A percentile compares a stretch with the other conserved stretches of the same genome.
These are phyloP conservation scores for Lapara coniferarum DNA, from an alignment of 2,888 invertebrate species.

Conservation along the genomic window DNA sequence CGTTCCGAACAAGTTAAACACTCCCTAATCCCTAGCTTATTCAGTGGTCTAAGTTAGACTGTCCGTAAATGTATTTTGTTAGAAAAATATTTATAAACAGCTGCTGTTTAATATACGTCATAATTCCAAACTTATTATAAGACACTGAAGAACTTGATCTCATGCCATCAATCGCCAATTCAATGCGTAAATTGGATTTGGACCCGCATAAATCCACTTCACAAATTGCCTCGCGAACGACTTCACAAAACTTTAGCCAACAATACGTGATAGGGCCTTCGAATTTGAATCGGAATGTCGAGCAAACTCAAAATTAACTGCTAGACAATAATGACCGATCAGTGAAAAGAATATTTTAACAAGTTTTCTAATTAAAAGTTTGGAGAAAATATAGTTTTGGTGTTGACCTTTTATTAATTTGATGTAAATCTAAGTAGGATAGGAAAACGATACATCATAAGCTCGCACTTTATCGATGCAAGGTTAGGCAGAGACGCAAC, in stretches of 20 bases:
- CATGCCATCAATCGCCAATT: conserved; percentile 56
- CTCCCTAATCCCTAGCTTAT: too few species aligned
- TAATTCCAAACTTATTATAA: conserved; percentile 44
- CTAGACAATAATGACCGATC: neutral
- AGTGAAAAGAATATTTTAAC: neutral
- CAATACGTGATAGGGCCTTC: conserved; percentile 43
- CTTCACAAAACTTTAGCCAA: conserved; percentile 48
- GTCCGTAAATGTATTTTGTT: neutral
- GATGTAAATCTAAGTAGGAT: neutral
- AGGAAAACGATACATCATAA: neutral
- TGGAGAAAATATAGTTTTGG: neutral
- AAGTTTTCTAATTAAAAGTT: conserved; percentile 3
- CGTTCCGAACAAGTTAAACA: too few species aligned
- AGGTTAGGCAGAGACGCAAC: too few species aligned
- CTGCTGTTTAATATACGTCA: conserved; percentile 46
- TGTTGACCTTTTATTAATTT: too few species aligned
- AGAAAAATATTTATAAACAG: neutral
- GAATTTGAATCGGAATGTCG: conserved; percentile 44
- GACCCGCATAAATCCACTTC: conserved; percentile 48
- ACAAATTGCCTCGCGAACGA: conserved; percentile 46
- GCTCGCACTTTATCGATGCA: too few species aligned
- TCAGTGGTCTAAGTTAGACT: neutral
- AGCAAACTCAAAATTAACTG: conserved; percentile 42
- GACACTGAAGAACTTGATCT: conserved; percentile 41
- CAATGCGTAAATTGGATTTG: conserved; percentile 57